Evolutionary conservation across 1,140 invertebrate genomes (phyloP), one percentile per base, ranked within the genome.

Genomic region (Gonatopus flavifemur): DNA sequence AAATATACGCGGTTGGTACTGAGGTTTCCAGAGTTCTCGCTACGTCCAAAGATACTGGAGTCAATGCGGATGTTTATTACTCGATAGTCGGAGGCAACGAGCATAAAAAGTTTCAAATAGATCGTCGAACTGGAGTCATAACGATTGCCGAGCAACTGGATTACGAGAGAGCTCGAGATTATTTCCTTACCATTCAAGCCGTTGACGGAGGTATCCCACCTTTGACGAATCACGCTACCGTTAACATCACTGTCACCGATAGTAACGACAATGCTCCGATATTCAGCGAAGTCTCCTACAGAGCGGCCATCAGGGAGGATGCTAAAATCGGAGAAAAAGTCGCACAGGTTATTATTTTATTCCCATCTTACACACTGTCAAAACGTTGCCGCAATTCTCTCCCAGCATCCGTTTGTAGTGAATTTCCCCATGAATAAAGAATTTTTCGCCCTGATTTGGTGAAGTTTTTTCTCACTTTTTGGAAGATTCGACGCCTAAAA

Each of bases 51-150:
- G 96, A 98, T 70, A 86, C 88, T 18, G 95, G 95, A 10, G 84
- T 94, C 10, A 98, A 98, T 78, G 94, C 94, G 0, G 87, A 94
- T 66, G 90, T 98, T 20, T 85, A 86, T 21, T 98, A 98, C 70
- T 87, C 89, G 20, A 88, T 96, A 33, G 84, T 94, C 16, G 90
- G 88, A 30, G 92, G 91, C 16, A 94, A 94, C 63, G 91, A 92
- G 62, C 88, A 93, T 55, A 87, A 88, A 42, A 91, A 93, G 66
- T 95, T 94, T 69, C 72, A 80, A 15, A 87, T 95, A 35, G 81
- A 94, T 66, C 80, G 83, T 0, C 81, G 82, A 45, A 84, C 84
- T 16, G 91, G 93, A 20, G 82, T 88, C 0, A 82, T 98, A 22
- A 82, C 78, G 15, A 83, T 96, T 9, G 83, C 86, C 6, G 88